Evolutionary conservation across 2,113 vertebrate genomes (phyloP).

Genomic region (Mionectes macconnelli): DNA sequence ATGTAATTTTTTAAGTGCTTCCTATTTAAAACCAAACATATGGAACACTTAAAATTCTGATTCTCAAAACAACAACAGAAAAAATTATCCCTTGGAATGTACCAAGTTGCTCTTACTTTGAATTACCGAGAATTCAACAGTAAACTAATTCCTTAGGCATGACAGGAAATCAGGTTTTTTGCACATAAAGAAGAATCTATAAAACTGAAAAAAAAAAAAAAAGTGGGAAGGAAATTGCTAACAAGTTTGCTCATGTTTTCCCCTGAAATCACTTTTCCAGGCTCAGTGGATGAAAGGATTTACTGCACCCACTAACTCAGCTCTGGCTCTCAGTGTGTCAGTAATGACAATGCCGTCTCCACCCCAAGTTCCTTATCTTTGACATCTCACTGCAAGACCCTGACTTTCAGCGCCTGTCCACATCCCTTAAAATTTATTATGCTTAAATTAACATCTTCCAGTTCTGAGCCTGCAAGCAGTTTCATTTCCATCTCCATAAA

Average conservation of each 20-base stretch:
- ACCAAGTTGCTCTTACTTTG: not conserved
- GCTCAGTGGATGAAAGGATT: not conserved
- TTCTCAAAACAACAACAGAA: not conserved
- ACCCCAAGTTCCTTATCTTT: not conserved
- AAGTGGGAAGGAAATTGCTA: not conserved
- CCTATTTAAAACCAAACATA: not conserved
- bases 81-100: not conserved
- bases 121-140: not conserved
- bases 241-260: slow-evolving; percentile 19
- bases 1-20: not conserved
- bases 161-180: not conserved
- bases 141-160: not conserved
- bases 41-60: fast-evolving
- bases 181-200: not conserved
- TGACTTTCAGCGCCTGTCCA: not conserved
- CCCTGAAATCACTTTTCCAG: not conserved
- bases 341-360: not conserved
- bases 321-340: not conserved
- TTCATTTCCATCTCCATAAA: not conserved
- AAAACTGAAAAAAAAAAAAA: not conserved
- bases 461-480: not conserved
- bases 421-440: not conserved
- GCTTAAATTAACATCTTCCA: not conserved
- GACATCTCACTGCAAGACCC: not conserved
- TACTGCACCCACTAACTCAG: not conserved